Base-by-base conservation (phyloP, 2,113 vertebrate genomes). In the Austrofundulus limnaeus region DNA sequence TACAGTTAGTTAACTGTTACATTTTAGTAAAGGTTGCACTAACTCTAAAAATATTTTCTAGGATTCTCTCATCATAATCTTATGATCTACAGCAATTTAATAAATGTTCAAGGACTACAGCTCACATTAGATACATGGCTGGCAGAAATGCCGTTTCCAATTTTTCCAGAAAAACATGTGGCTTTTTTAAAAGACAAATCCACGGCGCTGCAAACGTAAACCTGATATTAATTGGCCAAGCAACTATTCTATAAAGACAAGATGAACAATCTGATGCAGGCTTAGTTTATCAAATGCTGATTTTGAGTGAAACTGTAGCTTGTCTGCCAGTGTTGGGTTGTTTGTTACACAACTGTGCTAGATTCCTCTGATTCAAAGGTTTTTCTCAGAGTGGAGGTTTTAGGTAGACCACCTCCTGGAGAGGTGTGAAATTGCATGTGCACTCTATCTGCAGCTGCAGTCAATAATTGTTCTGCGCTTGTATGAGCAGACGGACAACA, bases 31-130 rank as follows among this genome's bases (percentile, higher is more conserved):
- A 43, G 19, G 16, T 38, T 45, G 4, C 11, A 2, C 25, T 7
- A 24, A 68, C 14, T 42, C n/a, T 23, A 38, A 47, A 14, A 42
- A 58, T 5, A 20, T 37, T 67, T 28, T 31, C 23, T 42, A 13
- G 48, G 21, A 1, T 20, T 21, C 20, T 34, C 14, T 31, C 10
- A 12, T 39, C 13, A 50, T 3, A 2, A 20, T 57, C 45, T 20
- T 24, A 37, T 49, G 21, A 39, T n/a, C 31, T 48, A 34, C 31
- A 46, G n/a, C 14, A n/a, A 66, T 55, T 66, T 55, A 20, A 56
- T 46, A 20, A 53, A 54, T 41, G 28, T 14, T 17, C 39, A 48
- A 56, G 21, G 31, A 39, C 42, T n/a, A 38, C 41, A 47, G 28
- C 20, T 54, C 39, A n/a, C 31, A 55, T 48, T 24, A 55, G 31